Evolutionary conservation across 1,140 invertebrate species (phyloP), one percentile per base, ranked within the genome.

Genomic region (Platyura marginata): DNA sequence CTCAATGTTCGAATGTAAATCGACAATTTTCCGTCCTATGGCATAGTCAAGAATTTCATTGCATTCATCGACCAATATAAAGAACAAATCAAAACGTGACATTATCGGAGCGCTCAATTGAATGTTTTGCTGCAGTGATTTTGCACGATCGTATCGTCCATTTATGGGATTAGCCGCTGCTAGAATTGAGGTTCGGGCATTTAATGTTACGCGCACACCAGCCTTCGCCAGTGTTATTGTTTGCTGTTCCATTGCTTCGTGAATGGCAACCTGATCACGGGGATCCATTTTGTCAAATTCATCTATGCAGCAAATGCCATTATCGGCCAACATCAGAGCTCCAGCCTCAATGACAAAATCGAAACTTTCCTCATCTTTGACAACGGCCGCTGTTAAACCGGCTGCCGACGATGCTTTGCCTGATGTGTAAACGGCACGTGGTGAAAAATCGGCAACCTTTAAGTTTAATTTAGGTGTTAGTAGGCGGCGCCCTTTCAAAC

Each of bases 211-310:
- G 57, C 92, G 77, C 0, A 99, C 90, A 38, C 95, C 95, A 42
- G 96, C 95, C 73, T 98, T 98, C 0, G 96, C 94, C 41, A 99
- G 78, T 1, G 93, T 96, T 55, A 99, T 98, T 1, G 95, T 98
- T 65, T 99, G 96, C 58, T 99, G 96, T 73, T 99, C 96, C 96
- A 99, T 99, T 38, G 95, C 96, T 70, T 99, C 96, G 64, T 99
- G 95, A 56, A 97, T 98, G 21, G 96, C 95, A 5, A 98, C 93
- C 64, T 98, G 94, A 72, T 99, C 95, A 45, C 79, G 77, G 1
- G 73, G 71, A 61, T 98, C 95, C 96, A 99, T 99, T 70, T 99
- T 98, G 57, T 99, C 96, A 66, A 99, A 98, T 67, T 98, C 95
- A 60, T 99, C 95, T 51, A 99, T 99, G 59, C 95, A 99, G 61